phyloP scores from a whole-genome alignment of 2,113 vertebrate genomes.

The Chitala chitala region DNA sequence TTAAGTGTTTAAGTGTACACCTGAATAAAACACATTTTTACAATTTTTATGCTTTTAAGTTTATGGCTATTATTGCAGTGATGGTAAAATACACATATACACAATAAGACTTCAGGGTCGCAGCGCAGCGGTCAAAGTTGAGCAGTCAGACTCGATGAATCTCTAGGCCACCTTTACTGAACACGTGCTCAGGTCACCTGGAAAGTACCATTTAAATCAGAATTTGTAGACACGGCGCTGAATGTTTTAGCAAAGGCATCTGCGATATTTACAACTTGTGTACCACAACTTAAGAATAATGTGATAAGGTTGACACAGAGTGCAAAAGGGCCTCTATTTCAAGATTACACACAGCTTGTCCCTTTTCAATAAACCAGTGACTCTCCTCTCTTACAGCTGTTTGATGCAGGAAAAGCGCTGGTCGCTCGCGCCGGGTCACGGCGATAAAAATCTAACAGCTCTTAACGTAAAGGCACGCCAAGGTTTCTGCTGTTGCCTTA shows the following conservation, averaged over 20 bases:
- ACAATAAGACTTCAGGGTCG: too few species aligned
- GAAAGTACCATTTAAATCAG: neutral
- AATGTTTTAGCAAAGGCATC: neutral
- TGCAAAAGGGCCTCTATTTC: too few species aligned
- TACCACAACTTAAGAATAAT: too few species aligned
- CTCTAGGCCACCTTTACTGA: neutral
- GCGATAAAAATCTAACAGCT: neutral
- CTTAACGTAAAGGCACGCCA: neutral
- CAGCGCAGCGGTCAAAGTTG: too few species aligned
- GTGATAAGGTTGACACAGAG: too few species aligned
- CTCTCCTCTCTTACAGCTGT: too few species aligned
- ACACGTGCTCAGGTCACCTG: neutral
- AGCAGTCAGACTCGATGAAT: too few species aligned
- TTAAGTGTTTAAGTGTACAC: too few species aligned
- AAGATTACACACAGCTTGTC: too few species aligned
- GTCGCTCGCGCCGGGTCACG: too few species aligned
- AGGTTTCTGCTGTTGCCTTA: neutral
- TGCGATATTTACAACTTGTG: neutral
- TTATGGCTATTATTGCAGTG: neutral
- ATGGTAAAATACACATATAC: neutral
- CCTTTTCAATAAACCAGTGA: too few species aligned
- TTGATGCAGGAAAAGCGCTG: neutral
- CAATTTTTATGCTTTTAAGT: neutral
- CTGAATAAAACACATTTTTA: neutral
- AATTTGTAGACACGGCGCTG: neutral